Evolutionary conservation across 2,888 invertebrate genomes (phyloP).

Genomic region (Agrenia bidenticulata): DNA sequence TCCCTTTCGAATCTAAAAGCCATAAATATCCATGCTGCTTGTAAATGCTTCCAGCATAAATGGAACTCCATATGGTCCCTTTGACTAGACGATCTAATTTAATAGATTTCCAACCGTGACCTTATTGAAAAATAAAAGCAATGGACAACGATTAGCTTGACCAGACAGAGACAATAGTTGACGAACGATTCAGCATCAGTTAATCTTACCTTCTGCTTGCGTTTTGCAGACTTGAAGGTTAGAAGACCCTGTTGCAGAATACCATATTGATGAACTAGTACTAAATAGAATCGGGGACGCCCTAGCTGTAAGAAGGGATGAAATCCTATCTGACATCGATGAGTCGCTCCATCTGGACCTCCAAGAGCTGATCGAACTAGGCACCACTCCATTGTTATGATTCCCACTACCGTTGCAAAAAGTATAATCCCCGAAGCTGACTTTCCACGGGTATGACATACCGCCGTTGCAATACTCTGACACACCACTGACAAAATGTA

Average conservation of each 20-base stretch:
- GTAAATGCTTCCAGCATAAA: constrained; percentile 48
- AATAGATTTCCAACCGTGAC: constrained; percentile 52
- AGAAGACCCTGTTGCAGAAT: constrained; percentile 49
- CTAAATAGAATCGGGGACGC: constrained; percentile 19
- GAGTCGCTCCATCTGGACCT: constrained; percentile 22
- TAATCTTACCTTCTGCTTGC: constrained; percentile 48
- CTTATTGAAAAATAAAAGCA: constrained; percentile 18
- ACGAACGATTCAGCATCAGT: no score
- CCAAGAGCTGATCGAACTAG: constrained; percentile 23
- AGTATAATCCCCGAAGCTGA: constrained; percentile 23
- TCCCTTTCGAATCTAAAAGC: constrained; percentile 35
- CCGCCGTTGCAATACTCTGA: constrained; percentile 24
- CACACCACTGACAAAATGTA: constrained; percentile 33
- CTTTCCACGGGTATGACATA: constrained; percentile 29
- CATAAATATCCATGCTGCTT: constrained; percentile 42
- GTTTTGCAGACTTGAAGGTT: constrained; percentile 52
- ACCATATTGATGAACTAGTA: constrained; percentile 50
- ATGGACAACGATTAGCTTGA: background rate
- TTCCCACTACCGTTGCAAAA: background rate
- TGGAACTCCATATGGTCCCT: constrained; percentile 32
- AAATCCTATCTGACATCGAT: constrained; percentile 13
- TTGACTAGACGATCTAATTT: constrained; percentile 20
- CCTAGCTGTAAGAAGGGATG: constrained; percentile 13
- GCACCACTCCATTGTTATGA: background rate
- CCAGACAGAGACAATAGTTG: background rate